Evolutionary conservation across 23 tunicate genomes (phyloP), one percentile per base, ranked within the genome.

Genomic region (Halocynthia aurantium): DNA sequence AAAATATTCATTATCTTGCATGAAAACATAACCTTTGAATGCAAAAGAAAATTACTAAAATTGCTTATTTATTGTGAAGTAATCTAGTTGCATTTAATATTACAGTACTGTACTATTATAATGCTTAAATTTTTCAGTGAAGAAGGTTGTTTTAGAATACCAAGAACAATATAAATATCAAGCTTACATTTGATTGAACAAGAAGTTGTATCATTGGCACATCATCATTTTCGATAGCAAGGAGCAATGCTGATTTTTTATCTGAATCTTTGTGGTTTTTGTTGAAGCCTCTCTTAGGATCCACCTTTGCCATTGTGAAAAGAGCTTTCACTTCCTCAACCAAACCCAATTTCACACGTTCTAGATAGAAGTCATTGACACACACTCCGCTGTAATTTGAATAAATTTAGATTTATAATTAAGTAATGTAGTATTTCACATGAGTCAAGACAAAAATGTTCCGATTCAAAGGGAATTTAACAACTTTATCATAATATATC

Each of bases 191-290:
- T 22, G 78, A 11, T 6, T 77, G 44, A 11, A 87, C 69, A 7
- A 87, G 67, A 7, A 76, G 54, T 20, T 72, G 55, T 57, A 81
- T 76, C 87, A 82, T 83, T 18, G 50, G 18, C 0, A 50, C 69
- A 53, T 87, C 77, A 11, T 71, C 40, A 52, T 77, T 87, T 53
- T 82, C 94, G 6, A 87, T 87, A 7, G 94, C 87, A 7, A 87
- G 62, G 31, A 77, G 40, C 15, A 87, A 71, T 7, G 94, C 94
- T 61, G 87, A 80, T 5, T 78, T 53, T 15, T 78, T 50, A 58
- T 71, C 6, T 11, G n/a, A 19, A 56, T 56, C 62, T 7, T 75
- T 49, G 58, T 49, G 80, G 70, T 86, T 81, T 81, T 67, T 75
- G 62, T 84, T 22, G 31, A 86, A 75, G 10, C 55, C 54, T 6